Evolutionary conservation across 2,888 invertebrate genomes (phyloP).

Genomic region (Eulithis prunata): DNA sequence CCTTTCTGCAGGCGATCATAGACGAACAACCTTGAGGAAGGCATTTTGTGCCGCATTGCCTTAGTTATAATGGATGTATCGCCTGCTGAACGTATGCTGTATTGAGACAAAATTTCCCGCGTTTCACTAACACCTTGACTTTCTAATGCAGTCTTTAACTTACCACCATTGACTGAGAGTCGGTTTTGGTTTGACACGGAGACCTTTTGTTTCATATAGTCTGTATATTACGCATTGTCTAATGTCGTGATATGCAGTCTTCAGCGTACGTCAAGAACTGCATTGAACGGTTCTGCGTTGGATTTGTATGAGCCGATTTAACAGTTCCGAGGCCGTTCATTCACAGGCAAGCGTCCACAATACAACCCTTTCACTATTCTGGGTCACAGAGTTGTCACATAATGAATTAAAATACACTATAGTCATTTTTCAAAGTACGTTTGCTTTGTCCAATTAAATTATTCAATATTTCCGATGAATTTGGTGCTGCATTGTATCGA

Average conservation of each 20-base stretch:
- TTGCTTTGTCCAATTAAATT: slow-evolving; percentile 43
- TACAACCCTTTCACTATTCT: slow-evolving; percentile 30
- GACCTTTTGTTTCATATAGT: slow-evolving; percentile 3
- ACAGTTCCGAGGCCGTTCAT: slow-evolving; percentile 34
- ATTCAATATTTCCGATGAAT: slow-evolving; percentile 39
- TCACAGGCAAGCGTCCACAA: slow-evolving; percentile 37
- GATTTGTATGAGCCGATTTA: slow-evolving; percentile 28
- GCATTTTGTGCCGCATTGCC: slow-evolving; percentile 61
- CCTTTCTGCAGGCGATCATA: slow-evolving; percentile 63
- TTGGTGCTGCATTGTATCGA: slow-evolving; percentile 47
- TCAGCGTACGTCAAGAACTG: slow-evolving; percentile 22
- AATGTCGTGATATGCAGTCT: slow-evolving; percentile 20
- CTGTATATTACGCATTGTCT: slow-evolving; percentile 19
- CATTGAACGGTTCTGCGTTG: slow-evolving; percentile 26
- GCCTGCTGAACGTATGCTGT: slow-evolving; percentile 48
- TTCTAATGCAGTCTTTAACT: background rate
- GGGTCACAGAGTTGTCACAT: slow-evolving; percentile 20
- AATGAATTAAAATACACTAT: slow-evolving; percentile 27
- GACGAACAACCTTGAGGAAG: slow-evolving; percentile 69
- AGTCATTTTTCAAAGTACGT: slow-evolving; percentile 27
- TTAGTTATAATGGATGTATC: slow-evolving; percentile 64
- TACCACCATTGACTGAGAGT: background rate
- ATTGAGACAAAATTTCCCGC: background rate
- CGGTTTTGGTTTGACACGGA: slow-evolving; percentile 1
- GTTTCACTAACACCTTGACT: background rate